Base-by-base conservation (phyloP, 1,140 invertebrate species). In the Pantala flavescens region DNA sequence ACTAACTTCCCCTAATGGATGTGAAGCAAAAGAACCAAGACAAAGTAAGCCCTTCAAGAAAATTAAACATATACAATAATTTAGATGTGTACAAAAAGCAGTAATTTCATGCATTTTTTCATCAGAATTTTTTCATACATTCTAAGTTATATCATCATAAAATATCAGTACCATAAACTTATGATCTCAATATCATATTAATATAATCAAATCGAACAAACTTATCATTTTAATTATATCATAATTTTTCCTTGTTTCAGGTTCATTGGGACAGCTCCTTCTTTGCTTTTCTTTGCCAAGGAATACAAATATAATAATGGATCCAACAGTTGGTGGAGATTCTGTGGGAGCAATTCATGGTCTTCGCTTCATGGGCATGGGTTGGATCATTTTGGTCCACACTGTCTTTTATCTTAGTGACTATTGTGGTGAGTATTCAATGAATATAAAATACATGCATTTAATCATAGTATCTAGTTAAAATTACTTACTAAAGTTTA, bases 351-450 rank as follows among this genome's bases (percentile, higher is more conserved):
- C 76, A 0, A 81, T 86, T n/a, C 84, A 86, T 70, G 83, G 84
- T 0, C 11, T 86, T 5, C 78, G 80, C 76, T 84, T 84, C 77
- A 77, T 85, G 12, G 80, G 81, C 19, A 86, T 86, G 83, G n/a
- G 82, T 7, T 86, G 85, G 85, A 82, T 86, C 19, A 80, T 85
- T 9, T 77, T 82, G 73, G 80, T 79, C 7, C 85, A 87, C 71
- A 81, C 81, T 7, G 70, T 83, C 16, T 84, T 81, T 76, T 86
- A 82, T 75, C 79, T 80, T 76, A 73, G 75, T 16, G 82, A 85
- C 76, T 84, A 79, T 75, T 75, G 78, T n/a, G 80, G 81, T 79
- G 79, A 83, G 78, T 74, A 70, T 21, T 70, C 11, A 11, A n/a
- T n/a, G n/a, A n/a, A n/a, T 14, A 14, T 70, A 70, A 23, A n/a